Evolutionary conservation across 2,797 vertebrate genomes (phyloP), one percentile per base, ranked within the genome.

Genomic region (Anabacerthia variegaticeps): DNA sequence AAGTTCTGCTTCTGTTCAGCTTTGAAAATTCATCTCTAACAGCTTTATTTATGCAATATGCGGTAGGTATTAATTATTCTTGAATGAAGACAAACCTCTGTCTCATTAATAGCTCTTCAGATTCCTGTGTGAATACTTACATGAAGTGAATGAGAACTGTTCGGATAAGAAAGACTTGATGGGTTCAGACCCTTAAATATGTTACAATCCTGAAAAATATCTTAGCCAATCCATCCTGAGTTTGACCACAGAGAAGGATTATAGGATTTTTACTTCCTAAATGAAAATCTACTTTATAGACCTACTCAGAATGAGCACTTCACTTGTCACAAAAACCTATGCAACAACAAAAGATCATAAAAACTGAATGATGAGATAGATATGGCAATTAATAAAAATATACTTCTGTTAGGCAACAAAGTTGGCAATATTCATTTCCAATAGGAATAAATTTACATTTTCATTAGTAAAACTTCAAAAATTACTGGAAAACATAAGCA

Each of bases 351-450:
- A 32, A 4, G 4, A 44, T 44, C 1, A 14, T 14, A 23, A 39
- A 59, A 56, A 75, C n/a, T 5, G 1, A 79, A 24, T 11, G 7
- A 0, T 0, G 0, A 28, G 22, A 63, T 77, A 66, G 41, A 30
- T n/a, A 49, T 0, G 3, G 10, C 14, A 65, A 36, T 21, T 28
- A 18, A 30, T 37, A 80, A 77, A 78, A 75, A 12, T 17, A 4
- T 1, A 22, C 5, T 85, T 56, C 18, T 32, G 34, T 75, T 41
- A 36, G 20, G 15, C 2, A 86, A 41, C 4, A 75, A 89, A 66
- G 14, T 52, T 34, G 20, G 9, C 6, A 52, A 41, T 55, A 69
- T 51, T 78, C 0, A 1, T 18, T 12, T 17, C 32, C 10, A 65
- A 12, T 4, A 51, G 18, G 12, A n/a, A 76, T 54, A 81, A 34